Evolutionary conservation across 2,797 vertebrate species (phyloP).

Genomic region (Liparis tanakae): DNA sequence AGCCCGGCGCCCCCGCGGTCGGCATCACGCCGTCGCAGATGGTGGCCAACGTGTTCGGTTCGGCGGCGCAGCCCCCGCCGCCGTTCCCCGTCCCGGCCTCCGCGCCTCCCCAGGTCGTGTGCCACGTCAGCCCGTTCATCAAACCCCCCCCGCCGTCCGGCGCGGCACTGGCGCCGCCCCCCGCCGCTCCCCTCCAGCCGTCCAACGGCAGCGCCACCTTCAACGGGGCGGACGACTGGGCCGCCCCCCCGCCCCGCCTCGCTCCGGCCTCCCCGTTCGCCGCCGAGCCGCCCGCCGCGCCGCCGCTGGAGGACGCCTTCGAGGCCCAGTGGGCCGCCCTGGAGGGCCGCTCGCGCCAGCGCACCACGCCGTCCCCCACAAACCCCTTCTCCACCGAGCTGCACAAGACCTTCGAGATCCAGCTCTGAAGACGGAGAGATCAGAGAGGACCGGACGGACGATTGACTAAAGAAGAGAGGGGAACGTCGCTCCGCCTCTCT

Average conservation of each 20-base stretch:
- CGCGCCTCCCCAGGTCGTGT: slow-evolving; percentile 69
- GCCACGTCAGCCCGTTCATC: slow-evolving; percentile 73
- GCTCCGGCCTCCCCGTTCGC: slow-evolving; percentile 62
- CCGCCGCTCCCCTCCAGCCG: slow-evolving; percentile 53
- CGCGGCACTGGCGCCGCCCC: slow-evolving; percentile 6
- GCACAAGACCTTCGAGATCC: slow-evolving; percentile 99
- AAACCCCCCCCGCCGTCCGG: slow-evolving; percentile 63
- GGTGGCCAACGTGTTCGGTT: slow-evolving; percentile 97
- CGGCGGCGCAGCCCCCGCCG: slow-evolving; percentile 87
- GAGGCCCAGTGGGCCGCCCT: slow-evolving; percentile 98
- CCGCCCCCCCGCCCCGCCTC: slow-evolving; percentile 60
- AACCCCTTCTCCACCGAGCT: slow-evolving; percentile 98
- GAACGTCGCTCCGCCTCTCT: slow-evolving; percentile 32
- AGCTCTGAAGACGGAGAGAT: slow-evolving; percentile 94
- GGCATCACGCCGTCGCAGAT: slow-evolving; percentile 98
- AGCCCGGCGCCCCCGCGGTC: slow-evolving; percentile 90
- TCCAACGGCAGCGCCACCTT: slow-evolving; percentile 76
- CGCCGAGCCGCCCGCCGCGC: slow-evolving; percentile 34
- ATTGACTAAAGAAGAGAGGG: slow-evolving; percentile 23
- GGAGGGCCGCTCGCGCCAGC: slow-evolving; percentile 92
- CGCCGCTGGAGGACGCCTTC: slow-evolving; percentile 88
- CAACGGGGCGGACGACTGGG: slow-evolving; percentile 88
- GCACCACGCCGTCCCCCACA: slow-evolving; percentile 94
- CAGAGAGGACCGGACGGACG: too few relatives aligned
- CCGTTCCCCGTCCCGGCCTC: slow-evolving; percentile 74